Percentiles rank a stretch among this genome's conserved stretches.
These are phyloP conservation scores for Pollenia griseotomentosa DNA, from an alignment of 2,888 invertebrate genomes.

Conservation along the genomic window DNA sequence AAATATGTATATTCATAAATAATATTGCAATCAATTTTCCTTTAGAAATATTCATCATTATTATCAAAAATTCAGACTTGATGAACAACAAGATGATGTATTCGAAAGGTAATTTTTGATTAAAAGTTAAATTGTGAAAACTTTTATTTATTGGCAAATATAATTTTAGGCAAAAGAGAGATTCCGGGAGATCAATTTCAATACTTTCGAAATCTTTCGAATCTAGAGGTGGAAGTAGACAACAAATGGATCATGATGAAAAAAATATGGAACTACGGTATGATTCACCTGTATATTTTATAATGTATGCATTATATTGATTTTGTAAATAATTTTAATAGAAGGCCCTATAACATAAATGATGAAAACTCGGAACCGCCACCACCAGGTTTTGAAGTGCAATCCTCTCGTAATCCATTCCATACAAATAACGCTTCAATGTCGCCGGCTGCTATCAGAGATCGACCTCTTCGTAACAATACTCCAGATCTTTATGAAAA, in stretches of 20 bases:
- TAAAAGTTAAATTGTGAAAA: background rate
- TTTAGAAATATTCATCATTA: slow-evolving; percentile 66
- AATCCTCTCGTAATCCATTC: slow-evolving; percentile 73
- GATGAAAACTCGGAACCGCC: slow-evolving; percentile 77
- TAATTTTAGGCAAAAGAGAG: slow-evolving; percentile 58
- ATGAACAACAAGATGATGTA: slow-evolving; percentile 59
- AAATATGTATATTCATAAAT: background rate
- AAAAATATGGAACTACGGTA: slow-evolving; percentile 63
- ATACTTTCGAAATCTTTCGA: slow-evolving; percentile 63
- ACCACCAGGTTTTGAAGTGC: slow-evolving; percentile 80
- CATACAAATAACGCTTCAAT: slow-evolving; percentile 51
- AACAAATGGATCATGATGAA: slow-evolving; percentile 49
- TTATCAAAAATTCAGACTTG: slow-evolving; percentile 56
- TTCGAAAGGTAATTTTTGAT: slow-evolving; percentile 58
- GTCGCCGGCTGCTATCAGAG: slow-evolving; percentile 35
- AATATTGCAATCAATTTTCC: slow-evolving; percentile 1
- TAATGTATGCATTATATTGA: background rate
- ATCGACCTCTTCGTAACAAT: slow-evolving; percentile 58
- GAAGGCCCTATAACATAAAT: slow-evolving; percentile 66
- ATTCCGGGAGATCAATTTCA: slow-evolving; percentile 37
- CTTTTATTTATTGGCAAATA: background rate
- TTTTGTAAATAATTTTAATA: slow-evolving; percentile 27
- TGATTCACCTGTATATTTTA: background rate
- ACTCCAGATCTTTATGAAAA: slow-evolving; percentile 74
- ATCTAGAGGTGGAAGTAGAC: slow-evolving; percentile 53